phyloP scores from a whole-genome alignment of 2,888 invertebrate species.

The Xylota segnis region DNA sequence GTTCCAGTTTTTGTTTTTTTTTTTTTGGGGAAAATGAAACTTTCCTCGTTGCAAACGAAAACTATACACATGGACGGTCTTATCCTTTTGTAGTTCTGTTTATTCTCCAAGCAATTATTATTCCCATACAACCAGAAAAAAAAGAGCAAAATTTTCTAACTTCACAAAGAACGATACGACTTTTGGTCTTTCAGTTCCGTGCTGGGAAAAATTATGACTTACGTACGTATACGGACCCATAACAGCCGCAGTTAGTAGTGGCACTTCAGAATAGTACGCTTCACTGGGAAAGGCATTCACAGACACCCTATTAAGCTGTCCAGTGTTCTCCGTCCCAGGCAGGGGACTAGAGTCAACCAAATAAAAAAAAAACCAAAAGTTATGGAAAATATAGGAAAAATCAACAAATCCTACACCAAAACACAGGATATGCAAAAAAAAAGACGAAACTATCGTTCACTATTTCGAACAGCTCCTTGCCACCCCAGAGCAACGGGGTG shows the following conservation, averaged over 20 bases:
- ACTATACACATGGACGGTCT: slow-evolving; percentile 7
- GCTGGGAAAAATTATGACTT: slow-evolving; percentile 37
- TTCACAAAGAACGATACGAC: slow-evolving; percentile 51
- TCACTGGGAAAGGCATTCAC: slow-evolving; percentile 44
- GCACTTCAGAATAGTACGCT: slow-evolving; percentile 47
- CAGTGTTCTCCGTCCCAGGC: not conserved
- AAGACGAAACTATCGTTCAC: not conserved
- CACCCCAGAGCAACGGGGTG: not conserved
- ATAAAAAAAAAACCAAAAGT: not conserved
- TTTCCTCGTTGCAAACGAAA: slow-evolving; percentile 14
- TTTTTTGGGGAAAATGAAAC: slow-evolving; percentile 2
- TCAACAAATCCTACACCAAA: not conserved
- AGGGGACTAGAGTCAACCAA: not conserved
- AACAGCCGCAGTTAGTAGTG: slow-evolving; percentile 31
- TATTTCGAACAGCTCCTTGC: no score
- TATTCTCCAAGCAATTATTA: slow-evolving; percentile 48
- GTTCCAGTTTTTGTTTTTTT: not conserved
- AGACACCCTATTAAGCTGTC: slow-evolving; percentile 38
- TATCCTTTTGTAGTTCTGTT: slow-evolving; percentile 42
- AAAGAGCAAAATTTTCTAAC: slow-evolving; percentile 19
- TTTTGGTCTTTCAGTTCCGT: slow-evolving; percentile 42
- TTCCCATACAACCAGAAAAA: slow-evolving; percentile 1
- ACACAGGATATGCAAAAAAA: slow-evolving; percentile 3
- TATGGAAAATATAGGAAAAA: not conserved
- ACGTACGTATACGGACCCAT: slow-evolving; percentile 3